A percentile compares a stretch with the other conserved stretches of the same genome.
Evolutionary conservation across 2,888 invertebrate genomes (phyloP).

Genomic region (Eristalis arbustorum): DNA sequence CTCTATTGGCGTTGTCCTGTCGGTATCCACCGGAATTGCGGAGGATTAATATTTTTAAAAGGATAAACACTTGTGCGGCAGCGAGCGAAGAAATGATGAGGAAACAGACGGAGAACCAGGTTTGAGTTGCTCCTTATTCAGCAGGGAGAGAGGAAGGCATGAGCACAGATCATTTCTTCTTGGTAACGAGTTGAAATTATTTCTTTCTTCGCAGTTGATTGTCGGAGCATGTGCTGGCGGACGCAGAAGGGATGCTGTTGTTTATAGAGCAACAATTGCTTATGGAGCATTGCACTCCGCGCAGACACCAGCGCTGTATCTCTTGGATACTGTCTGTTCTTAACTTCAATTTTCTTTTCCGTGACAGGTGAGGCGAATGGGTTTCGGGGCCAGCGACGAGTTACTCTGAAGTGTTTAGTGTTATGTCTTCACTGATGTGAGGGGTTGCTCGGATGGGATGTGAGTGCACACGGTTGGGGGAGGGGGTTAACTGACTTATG

Average conservation of each 20-base stretch:
- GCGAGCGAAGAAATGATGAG: not conserved
- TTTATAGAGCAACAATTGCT: constrained; percentile 55
- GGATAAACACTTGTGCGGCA: constrained; percentile 56
- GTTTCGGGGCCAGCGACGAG: not conserved
- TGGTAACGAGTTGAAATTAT: constrained; percentile 13
- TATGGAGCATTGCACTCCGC: constrained; percentile 18
- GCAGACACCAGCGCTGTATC: not conserved
- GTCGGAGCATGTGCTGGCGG: not conserved
- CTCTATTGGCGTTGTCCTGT: not conserved
- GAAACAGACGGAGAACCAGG: not conserved
- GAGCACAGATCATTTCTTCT: constrained; percentile 25
- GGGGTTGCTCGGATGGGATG: not conserved
- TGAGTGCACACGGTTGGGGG: not conserved
- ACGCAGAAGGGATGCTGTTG: not conserved
- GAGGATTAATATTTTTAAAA: constrained; percentile 68
- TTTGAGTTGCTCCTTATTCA: constrained; percentile 56
- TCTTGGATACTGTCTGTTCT: not conserved
- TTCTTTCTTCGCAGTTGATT: constrained; percentile 6
- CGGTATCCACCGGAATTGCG: constrained; percentile 37
- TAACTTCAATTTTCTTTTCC: constrained; percentile 14
- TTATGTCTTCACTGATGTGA: constrained; percentile 8
- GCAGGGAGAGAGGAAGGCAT: not conserved
- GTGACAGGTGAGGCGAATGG: constrained; percentile 30
- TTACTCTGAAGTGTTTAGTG: constrained; percentile 5
- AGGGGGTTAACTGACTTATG: not conserved